Percentiles rank a stretch among this genome's conserved stretches.
phyloP scores from a whole-genome alignment of 2,113 vertebrate species.

The Gyps fulvus region DNA sequence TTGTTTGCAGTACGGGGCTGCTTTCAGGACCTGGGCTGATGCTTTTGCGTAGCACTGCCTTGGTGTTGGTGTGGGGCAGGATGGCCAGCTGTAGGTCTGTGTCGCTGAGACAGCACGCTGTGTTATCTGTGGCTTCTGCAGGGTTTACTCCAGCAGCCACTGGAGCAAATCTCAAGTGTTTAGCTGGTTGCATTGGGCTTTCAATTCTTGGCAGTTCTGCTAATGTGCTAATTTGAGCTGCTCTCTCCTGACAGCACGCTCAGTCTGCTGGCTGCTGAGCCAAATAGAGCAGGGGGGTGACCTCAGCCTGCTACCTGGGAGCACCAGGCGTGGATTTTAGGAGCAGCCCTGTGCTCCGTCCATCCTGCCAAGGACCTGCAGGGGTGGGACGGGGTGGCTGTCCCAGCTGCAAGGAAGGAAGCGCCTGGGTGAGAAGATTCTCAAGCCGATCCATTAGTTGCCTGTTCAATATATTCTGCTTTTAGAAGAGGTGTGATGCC shows the following conservation, averaged over 20 bases:
- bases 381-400: neutral
- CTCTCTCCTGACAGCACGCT: neutral
- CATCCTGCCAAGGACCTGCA: neutral
- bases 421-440: neutral
- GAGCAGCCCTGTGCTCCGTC: neutral
- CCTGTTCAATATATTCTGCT: neutral
- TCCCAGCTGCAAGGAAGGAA: neutral
- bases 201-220: slow-evolving; percentile 40
- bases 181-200: slow-evolving; percentile 1
- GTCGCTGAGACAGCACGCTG: accelerated
- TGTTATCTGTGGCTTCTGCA: neutral
- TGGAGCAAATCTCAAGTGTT: slow-evolving; percentile 18
- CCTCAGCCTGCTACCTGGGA: neutral
- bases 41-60: neutral
- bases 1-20: neutral
- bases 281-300: neutral
- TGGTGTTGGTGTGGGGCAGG: neutral
- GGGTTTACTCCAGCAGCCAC: neutral
- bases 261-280: neutral
- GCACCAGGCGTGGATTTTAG: neutral
- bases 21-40: neutral
- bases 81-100: accelerated
- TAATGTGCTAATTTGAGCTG: slow-evolving; percentile 38
- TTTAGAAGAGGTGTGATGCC: neutral
- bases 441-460: neutral